phyloP scores from a whole-genome alignment of 2,113 vertebrate genomes.

The Pagrus major region DNA sequence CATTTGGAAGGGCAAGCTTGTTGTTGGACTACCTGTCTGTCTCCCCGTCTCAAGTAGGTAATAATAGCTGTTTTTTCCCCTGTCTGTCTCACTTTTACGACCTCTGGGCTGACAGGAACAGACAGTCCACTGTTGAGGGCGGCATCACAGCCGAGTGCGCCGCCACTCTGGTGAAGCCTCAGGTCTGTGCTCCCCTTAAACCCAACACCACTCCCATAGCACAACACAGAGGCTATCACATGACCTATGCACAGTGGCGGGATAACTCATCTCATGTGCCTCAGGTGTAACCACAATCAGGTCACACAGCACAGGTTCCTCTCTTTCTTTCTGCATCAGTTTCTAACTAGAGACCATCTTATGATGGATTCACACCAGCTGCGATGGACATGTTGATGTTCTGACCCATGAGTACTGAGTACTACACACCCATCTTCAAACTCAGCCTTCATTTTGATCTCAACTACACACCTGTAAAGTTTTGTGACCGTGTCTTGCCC shows the following conservation, averaged over 20 bases:
- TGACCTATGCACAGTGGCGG: conserved; percentile 29
- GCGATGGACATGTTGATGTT: no score
- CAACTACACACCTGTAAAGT: no score
- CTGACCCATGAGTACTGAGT: no score
- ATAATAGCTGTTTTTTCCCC: conserved; percentile 35
- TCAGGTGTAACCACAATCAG: conserved; percentile 61
- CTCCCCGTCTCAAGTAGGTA: conserved; percentile 28
- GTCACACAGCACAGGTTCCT: conserved; percentile 37
- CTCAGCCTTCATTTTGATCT: no score
- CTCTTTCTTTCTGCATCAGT: conserved; percentile 12
- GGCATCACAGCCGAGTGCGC: neutral
- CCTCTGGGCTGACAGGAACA: conserved; percentile 50
- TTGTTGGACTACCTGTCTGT: neutral
- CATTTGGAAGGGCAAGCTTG: conserved; percentile 28
- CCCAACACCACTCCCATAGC: conserved; percentile 45
- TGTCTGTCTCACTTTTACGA: conserved; percentile 10
- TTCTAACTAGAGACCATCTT: conserved; percentile 13
- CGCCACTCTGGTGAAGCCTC: conserved; percentile 32
- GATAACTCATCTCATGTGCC: conserved; percentile 41
- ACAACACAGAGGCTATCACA: conserved; percentile 53
- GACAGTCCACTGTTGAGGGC: conserved; percentile 45
- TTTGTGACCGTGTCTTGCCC: no score
- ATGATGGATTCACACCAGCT: no score
- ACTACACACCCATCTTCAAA: no score
- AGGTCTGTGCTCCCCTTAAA: conserved; percentile 36